Base-by-base conservation (phyloP, 2,113 vertebrate species). In the Canis aureus region DNA sequence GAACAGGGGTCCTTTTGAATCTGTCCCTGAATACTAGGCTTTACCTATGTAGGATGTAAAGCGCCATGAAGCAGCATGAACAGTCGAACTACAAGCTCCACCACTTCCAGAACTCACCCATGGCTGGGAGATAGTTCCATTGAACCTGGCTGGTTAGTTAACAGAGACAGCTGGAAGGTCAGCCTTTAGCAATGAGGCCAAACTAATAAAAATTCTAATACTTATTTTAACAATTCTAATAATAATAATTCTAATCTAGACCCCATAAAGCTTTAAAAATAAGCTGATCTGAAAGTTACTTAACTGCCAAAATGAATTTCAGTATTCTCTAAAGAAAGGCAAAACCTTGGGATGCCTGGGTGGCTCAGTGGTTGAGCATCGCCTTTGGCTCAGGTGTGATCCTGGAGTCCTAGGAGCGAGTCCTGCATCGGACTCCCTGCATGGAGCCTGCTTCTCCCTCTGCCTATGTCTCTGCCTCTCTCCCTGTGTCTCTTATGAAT, bases 301-400 rank as follows among this genome's bases (percentile, higher is more conserved):
- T 74, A 60, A 66, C 51, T 76, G 89, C 16, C 53, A 59, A 83
- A 94, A 94, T 49, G 60, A 60, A 94, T 87, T 53, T 89, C 23
- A 51, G 35, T 15, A 29, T 25, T 88, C 43, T 94, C 38, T 60
- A 78, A 64, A 73, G 25, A 87, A 82, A 82, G 27, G 38, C 1
- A 80, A 80, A 94, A 32, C 49, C 74, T 82, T 43, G 43, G 43
- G 43, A 43, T 43, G 43, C 43, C 43, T 43, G 43, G 43, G 43
- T 43, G 43, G 43, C 43, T 43, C 43, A 43, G 43, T 43, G 43
- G 43, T 43, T 43, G 43, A 43, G 43, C 43, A 43, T 43, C 7
- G 43, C 43, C 43, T 43, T 43, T 43, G 43, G 43, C 43, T 43
- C 43, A 43, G 43, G 43, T 0, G 7, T 43, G 43, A 43, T 43